Conservation (phyloP, 2,797 vertebrate species). For the Monodelphis domestica region DNA sequence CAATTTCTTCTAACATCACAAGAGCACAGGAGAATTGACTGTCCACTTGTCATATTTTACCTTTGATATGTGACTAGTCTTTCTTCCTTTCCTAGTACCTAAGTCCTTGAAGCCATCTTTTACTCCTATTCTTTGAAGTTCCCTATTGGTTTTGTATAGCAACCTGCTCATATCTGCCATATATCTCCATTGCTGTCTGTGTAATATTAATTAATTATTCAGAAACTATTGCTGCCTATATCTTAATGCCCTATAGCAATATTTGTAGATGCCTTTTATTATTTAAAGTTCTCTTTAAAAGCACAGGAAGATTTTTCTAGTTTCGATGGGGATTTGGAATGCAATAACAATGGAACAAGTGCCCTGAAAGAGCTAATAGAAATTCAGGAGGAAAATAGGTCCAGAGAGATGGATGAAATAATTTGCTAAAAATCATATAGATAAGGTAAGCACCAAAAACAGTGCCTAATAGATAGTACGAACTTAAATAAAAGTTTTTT, state of each 20-base stretch:
- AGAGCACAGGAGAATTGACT: not conserved
- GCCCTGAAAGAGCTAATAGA: not conserved
- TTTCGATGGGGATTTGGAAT: not conserved
- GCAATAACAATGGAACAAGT: not conserved
- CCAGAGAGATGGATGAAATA: not conserved
- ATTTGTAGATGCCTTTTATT: not conserved
- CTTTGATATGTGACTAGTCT: not conserved
- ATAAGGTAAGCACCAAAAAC: not conserved
- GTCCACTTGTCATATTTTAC: not conserved
- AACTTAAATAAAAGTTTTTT: not conserved
- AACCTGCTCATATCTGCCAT: not conserved
- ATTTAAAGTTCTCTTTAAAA: not conserved
- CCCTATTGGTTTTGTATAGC: not conserved
- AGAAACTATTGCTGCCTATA: not conserved
- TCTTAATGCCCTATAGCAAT: not conserved
- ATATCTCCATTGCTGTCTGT: not conserved
- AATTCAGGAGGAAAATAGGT: not conserved
- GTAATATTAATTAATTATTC: not conserved
- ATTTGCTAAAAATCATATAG: not conserved
- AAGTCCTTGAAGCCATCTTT: not conserved
- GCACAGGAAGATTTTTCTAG: not conserved
- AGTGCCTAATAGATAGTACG: not conserved
- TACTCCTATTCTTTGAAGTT: not conserved
- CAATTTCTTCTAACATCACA: not conserved
- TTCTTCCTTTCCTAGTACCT: not conserved